Base-by-base conservation (phyloP, 2,797 vertebrate species). In the Mergus octosetaceus region DNA sequence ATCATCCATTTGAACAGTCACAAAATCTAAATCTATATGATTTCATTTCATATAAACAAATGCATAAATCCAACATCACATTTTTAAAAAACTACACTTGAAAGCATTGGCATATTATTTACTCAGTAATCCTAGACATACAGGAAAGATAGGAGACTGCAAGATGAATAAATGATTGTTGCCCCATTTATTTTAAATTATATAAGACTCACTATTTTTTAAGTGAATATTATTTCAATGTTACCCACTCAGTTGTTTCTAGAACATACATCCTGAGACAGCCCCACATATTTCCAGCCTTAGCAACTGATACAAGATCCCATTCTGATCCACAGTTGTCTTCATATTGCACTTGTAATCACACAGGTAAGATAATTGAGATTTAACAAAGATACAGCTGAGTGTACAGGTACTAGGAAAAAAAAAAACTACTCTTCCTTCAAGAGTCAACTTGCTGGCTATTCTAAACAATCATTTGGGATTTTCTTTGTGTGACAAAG, bases 1-100 rank as follows among this genome's bases (percentile, higher is more conserved):
- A 71, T 38, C 38, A 70, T 82, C 69, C 65, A 68, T 90, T 76
- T 90, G 43, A 77, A 94, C 47, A 81, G 68, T 86, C 47, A 87
- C 66, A 86, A 94, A 92, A 95, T 79, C 70, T 84, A 92, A 93
- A 21, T 89, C 53, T 30, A 10, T 41, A 57, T 36, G 15, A 83
- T 82, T 89, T 66, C 90, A 60, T 85, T 93, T 94, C 73, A 71
- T 72, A 43, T 51, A 45, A 87, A 83, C 57, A n/a, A 76, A 84
- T 64, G 54, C 36, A 91, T 62, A 62, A 34, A 61, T 57, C 43
- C 65, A 38, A 19, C 32, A 32, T 22, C 24, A 66, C 32, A 62
- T 13, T 20, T 65, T 6, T 19, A 58, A 45, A 73, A 43, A 39
- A 3, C 0, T n/a, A 12, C 32, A 39, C 62, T 70, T 34, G 43